Percentiles rank a stretch among this genome's conserved stretches.
These are phyloP conservation scores for Cantharis rustica DNA, from an alignment of 2,888 invertebrate species.

Conservation along the genomic window DNA sequence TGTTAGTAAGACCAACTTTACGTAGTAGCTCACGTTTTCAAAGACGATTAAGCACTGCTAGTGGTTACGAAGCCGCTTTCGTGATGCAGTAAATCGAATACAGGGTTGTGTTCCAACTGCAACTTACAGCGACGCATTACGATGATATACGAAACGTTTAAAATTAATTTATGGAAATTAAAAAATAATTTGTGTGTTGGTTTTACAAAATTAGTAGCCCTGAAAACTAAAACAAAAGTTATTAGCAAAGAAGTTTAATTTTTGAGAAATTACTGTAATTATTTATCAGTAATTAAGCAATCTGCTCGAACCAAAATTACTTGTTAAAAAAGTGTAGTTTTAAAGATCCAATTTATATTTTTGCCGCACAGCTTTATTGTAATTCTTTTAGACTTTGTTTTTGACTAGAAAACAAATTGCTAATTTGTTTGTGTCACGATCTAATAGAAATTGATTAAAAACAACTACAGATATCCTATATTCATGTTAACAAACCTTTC, in stretches of 20 bases:
- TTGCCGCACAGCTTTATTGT: neutral
- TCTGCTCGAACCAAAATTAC: neutral
- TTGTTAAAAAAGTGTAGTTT: neutral
- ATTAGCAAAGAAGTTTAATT: neutral
- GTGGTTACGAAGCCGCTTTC: constrained; percentile 17
- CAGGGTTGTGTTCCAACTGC: constrained; percentile 26
- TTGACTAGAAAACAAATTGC: constrained; percentile 10
- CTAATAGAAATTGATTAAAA: constrained; percentile 21
- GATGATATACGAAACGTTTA: constrained; percentile 21
- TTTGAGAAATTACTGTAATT: neutral
- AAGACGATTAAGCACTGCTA: constrained; percentile 24
- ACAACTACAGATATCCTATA: neutral
- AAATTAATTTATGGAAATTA: constrained; percentile 12
- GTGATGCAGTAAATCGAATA: constrained; percentile 29
- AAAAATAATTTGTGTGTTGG: neutral
- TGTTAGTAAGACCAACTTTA: neutral
- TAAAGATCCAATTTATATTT: neutral
- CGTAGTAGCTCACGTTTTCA: neutral
- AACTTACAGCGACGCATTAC: constrained; percentile 19
- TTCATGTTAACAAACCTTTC: neutral
- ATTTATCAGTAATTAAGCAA: neutral
- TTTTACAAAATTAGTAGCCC: neutral
- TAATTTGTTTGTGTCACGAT: constrained; percentile 20
- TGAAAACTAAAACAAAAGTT: neutral
- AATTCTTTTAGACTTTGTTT: constrained; percentile 9